A percentile compares a stretch with the other conserved stretches of the same genome.
These are phyloP conservation scores for Argentina silus DNA, from an alignment of 2,797 vertebrate genomes.

Conservation along the genomic window DNA sequence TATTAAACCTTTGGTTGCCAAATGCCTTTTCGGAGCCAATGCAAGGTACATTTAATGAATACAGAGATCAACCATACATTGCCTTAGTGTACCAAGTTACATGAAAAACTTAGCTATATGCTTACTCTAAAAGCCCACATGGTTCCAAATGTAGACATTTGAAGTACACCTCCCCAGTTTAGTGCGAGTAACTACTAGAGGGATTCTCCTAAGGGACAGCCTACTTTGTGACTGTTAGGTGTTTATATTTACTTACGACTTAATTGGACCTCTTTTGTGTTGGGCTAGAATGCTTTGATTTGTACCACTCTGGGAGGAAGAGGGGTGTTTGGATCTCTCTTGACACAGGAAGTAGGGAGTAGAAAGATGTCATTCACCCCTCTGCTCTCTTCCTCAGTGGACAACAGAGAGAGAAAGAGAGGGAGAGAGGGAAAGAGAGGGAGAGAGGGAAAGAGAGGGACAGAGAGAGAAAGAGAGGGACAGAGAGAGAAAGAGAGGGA, in stretches of 20 bases:
- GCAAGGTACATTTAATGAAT: too few species aligned
- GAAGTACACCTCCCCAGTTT: not conserved
- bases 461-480: too few species aligned
- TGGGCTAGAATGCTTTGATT: conserved; percentile 75
- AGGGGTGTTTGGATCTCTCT: conserved; percentile 68
- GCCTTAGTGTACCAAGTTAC: too few species aligned
- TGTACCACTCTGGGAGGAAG: conserved; percentile 66
- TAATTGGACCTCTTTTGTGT: conserved; percentile 70
- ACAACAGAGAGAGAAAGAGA: conserved; percentile 14
- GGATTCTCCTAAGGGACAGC: conserved; percentile 36
- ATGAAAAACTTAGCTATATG: too few species aligned
- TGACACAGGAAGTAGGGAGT: conserved; percentile 72
- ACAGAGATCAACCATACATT: too few species aligned
- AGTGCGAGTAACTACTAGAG: not conserved
- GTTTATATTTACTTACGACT: conserved; percentile 74
- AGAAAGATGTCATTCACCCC: conserved; percentile 61
- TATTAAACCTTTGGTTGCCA: too few species aligned
- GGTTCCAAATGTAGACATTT: too few species aligned
- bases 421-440: conserved; percentile 17
- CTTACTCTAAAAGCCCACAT: not conserved
- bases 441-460: conserved; percentile 21
- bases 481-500: conserved; percentile 22
- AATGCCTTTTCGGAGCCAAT: too few species aligned
- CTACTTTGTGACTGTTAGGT: conserved; percentile 56
- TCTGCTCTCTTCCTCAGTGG: conserved; percentile 34